Conservation (phyloP, 2,113 vertebrate genomes). For the Hassar affinis region DNA sequence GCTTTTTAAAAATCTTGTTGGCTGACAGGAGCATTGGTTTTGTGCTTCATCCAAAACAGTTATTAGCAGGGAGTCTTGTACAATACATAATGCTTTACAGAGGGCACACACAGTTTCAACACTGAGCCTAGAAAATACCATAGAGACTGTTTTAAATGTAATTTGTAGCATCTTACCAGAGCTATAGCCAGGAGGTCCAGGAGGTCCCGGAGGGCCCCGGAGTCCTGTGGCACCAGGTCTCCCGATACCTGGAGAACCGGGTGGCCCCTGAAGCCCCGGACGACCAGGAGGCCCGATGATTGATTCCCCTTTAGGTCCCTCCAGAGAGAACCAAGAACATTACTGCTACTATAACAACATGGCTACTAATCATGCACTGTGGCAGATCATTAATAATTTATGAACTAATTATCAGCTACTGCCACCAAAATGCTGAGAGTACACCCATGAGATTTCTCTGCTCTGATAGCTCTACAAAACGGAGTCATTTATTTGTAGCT, state of each 20-base stretch:
- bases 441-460: neutral
- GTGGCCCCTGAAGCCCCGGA: constrained; percentile 82
- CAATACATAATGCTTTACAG: neutral
- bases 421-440: neutral
- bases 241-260: constrained; percentile 84
- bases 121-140: neutral
- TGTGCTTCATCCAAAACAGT: neutral
- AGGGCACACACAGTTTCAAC: neutral
- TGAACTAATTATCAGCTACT: constrained; percentile 6
- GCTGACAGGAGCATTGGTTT: neutral
- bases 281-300: constrained; percentile 80
- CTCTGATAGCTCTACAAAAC: neutral
- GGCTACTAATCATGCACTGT: neutral
- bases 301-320: constrained; percentile 91
- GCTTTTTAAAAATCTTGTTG: neutral
- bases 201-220: constrained; percentile 78
- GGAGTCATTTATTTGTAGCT: neutral
- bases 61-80: neutral
- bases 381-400: constrained; percentile 2
- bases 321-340: constrained; percentile 25
- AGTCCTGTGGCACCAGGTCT: constrained; percentile 81
- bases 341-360: neutral
- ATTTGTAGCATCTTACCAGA: constrained; percentile 68
- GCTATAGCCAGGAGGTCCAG: constrained; percentile 73
- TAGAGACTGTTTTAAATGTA: neutral